Conservation (phyloP, 2,113 vertebrate genomes). For the Varanus salvator region DNA sequence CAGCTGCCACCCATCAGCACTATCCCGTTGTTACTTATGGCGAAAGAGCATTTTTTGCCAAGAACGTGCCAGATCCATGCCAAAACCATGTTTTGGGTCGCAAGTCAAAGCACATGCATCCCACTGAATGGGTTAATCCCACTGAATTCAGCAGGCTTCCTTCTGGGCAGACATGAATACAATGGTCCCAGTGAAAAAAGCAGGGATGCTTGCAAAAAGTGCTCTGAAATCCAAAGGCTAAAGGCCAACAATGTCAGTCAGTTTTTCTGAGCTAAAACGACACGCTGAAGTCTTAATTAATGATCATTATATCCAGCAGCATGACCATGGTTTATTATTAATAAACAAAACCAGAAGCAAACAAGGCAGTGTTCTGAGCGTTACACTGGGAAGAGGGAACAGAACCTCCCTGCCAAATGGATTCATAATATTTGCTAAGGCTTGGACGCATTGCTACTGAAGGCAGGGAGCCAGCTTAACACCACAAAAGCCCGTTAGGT, state of each 20-base stretch:
- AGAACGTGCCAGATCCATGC: background rate
- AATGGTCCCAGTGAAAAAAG: background rate
- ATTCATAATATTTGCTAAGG: background rate
- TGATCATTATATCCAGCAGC: background rate
- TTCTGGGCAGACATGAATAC: too few species aligned
- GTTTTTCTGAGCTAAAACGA: background rate
- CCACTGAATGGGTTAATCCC: background rate
- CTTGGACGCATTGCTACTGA: background rate
- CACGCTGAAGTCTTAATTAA: background rate
- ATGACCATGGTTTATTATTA: background rate
- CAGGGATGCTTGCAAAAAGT: background rate
- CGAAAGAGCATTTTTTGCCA: background rate
- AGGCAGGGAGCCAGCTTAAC: background rate
- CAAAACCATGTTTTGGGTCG: background rate
- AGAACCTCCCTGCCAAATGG: background rate
- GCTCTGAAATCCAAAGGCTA: background rate
- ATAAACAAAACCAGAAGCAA: accelerated
- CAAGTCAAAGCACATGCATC: background rate
- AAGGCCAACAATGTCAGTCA: background rate
- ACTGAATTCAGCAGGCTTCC: background rate
- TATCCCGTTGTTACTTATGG: background rate
- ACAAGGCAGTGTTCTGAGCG: background rate
- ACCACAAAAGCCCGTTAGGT: background rate
- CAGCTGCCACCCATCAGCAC: background rate
- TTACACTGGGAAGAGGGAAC: background rate